phyloP scores from a whole-genome alignment of 2,113 vertebrate species.

The Baryphthengus martii region DNA sequence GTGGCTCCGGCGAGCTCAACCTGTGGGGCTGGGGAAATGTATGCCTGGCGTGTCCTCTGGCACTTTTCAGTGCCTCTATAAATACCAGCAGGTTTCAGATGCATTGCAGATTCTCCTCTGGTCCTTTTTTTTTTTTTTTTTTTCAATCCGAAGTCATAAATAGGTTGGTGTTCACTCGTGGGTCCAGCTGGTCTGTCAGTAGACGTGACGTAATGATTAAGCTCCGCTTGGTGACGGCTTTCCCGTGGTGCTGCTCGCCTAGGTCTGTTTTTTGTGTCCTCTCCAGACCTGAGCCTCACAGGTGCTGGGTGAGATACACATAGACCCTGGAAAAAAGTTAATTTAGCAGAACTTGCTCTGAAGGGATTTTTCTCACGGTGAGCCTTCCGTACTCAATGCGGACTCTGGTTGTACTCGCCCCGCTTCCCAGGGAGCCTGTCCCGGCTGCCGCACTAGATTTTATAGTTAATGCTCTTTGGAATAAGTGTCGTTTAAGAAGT shows the following conservation, averaged over 20 bases:
- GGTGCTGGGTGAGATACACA: neutral
- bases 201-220: constrained; percentile 4
- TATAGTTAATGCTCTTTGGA: neutral
- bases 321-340: neutral
- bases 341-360: neutral
- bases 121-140: constrained; percentile 14
- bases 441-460: neutral
- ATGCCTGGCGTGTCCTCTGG: neutral
- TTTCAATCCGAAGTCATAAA: neutral
- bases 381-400: neutral
- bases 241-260: neutral
- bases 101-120: neutral
- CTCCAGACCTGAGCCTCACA: neutral
- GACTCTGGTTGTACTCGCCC: neutral
- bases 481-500: neutral
- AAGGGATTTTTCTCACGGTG: neutral
- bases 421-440: neutral
- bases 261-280: neutral
- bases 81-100: constrained; percentile 14
- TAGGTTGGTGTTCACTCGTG: neutral
- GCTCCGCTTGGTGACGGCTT: accelerated
- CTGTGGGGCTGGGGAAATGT: accelerated
- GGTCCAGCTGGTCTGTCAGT: neutral
- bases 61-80: neutral
- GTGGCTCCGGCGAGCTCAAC: neutral